These are phyloP conservation scores for Proterorhinus semilunaris DNA, from an alignment of 2,113 vertebrate species.

Conservation along the genomic window DNA sequence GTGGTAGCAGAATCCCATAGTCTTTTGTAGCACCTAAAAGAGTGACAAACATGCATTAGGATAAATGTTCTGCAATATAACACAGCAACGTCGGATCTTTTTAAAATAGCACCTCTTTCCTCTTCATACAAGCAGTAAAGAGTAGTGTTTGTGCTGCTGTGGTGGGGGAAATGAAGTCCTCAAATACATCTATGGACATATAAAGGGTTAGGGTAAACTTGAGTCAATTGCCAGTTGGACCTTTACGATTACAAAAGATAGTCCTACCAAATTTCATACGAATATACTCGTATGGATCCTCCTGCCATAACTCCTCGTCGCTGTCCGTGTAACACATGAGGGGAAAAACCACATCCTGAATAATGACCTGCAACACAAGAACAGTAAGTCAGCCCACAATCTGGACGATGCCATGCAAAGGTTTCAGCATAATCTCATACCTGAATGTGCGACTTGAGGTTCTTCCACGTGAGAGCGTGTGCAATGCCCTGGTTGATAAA, in stretches of 20 bases:
- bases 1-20: constrained; percentile 98
- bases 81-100: not conserved
- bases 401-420: not conserved
- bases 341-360: constrained; percentile 80
- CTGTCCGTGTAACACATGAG: constrained; percentile 99
- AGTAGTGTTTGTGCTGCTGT: constrained; percentile 96
- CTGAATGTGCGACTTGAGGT: constrained; percentile 97
- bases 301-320: constrained; percentile 97
- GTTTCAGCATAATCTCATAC: constrained; percentile 72
- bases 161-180: constrained; percentile 98
- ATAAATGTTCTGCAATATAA: not conserved
- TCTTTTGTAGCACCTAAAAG: constrained; percentile 92
- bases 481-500: constrained; percentile 98
- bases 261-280: constrained; percentile 96
- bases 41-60: not conserved
- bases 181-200: constrained; percentile 87
- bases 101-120: constrained; percentile 86
- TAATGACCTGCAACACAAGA: constrained; percentile 73
- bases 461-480: constrained; percentile 97
- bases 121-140: constrained; percentile 97
- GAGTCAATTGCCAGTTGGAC: not conserved
- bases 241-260: not conserved
- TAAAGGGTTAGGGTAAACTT: not conserved
- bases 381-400: not conserved
- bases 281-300: constrained; percentile 99